A percentile compares a stretch with the other conserved stretches of the same genome.
phyloP scores from a whole-genome alignment of 2,113 vertebrate genomes.

The Barnardius zonarius region DNA sequence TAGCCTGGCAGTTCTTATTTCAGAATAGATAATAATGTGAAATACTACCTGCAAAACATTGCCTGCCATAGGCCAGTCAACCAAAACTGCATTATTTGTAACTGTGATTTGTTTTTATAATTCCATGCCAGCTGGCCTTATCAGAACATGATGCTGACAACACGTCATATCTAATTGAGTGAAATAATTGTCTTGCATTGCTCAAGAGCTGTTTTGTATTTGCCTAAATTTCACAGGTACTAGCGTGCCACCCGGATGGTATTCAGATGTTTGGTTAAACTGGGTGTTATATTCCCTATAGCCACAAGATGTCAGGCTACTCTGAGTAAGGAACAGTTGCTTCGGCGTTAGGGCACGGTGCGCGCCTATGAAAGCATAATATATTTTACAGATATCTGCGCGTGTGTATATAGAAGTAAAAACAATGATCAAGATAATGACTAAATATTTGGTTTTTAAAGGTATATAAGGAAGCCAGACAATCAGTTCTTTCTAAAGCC shows the following conservation, averaged over 20 bases:
- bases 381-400: neutral
- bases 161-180: constrained; percentile 31
- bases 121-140: constrained; percentile 27
- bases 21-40: neutral
- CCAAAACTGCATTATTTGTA: constrained; percentile 17
- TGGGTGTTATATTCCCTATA: neutral
- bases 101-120: neutral
- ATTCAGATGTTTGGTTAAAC: neutral
- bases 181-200: constrained; percentile 54
- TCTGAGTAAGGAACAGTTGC: neutral
- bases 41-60: neutral
- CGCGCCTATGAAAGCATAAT: accelerated
- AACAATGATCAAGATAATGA: neutral
- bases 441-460: neutral
- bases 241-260: neutral
- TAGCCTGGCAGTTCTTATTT: neutral
- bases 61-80: neutral
- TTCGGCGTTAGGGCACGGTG: accelerated
- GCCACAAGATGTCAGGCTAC: constrained; percentile 76
- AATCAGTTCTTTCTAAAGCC: neutral
- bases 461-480: neutral
- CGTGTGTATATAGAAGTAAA: neutral
- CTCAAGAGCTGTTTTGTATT: constrained; percentile 29
- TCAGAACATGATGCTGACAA: constrained; percentile 7
- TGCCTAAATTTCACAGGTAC: neutral